Evolutionary conservation across 2,888 invertebrate species (phyloP), one percentile per base, ranked within the genome.

Genomic region (Catocala sponsa): DNA sequence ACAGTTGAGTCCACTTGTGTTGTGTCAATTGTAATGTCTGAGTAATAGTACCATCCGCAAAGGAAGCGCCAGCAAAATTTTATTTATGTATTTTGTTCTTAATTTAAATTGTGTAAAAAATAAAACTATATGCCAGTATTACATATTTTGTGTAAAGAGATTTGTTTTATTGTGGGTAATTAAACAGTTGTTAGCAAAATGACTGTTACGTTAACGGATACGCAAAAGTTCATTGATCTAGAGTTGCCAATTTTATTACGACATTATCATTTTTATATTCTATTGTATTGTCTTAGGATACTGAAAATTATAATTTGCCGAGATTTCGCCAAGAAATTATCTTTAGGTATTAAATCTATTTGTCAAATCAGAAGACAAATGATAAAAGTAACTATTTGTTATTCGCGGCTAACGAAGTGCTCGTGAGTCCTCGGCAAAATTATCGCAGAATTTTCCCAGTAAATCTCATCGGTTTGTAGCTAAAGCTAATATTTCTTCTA

Each of bases 351-450:
- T 68, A 49, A 60, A 54, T 55, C 54, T 57, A 49, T 61, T 66
- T 58, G 47, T 66, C 47, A 48, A 69, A 64, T 69, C 63, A 46
- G 52, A 70, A 63, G 59, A 42, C n/a, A 49, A 65, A 76, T 64
- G 48, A 63, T 54, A 60, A 68, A 63, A 67, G 77, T 51, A 70
- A 65, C 68, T 68, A 74, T 77, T 68, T 71, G 65, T 54, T 51
- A 59, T 62, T 59, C 59, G 6, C 10, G 15, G 44, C 48, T 62
- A 65, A 61, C 62, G 56, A 76, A 71, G 58, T 58, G 51, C 49
- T 49, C 2, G 32, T 41, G 58, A 61, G 44, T 32, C 47, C 50
- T 60, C 38, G 25, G 11, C 32, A 47, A 48, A 41, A 50, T 48
- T 51, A 33, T 44, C 38, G 13, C 38, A n/a, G 35, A 44, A 55